phyloP scores from a whole-genome alignment of 2,113 vertebrate genomes.

The Menura novaehollandiae region DNA sequence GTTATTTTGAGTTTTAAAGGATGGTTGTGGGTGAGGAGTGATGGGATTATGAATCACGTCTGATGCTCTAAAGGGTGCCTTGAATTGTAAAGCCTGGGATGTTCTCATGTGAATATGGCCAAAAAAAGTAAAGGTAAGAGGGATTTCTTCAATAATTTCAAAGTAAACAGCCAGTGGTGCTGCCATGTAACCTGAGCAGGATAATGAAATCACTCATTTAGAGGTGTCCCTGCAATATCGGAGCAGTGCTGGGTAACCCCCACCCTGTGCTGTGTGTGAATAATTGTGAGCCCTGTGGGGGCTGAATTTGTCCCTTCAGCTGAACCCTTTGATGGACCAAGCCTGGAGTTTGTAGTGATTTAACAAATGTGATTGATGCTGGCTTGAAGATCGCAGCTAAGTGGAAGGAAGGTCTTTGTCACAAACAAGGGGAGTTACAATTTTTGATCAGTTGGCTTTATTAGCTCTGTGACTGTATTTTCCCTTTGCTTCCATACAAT shows the following conservation, averaged over 20 bases:
- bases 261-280: rapidly evolving
- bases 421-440: rapidly evolving
- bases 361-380: rapidly evolving
- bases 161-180: rapidly evolving
- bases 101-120: rapidly evolving
- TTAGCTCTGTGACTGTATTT: not conserved
- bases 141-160: rapidly evolving
- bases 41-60: rapidly evolving
- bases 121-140: rapidly evolving
- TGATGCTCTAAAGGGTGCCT: rapidly evolving
- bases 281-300: rapidly evolving
- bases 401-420: not conserved
- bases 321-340: not conserved
- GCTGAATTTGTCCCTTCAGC: not conserved
- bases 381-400: not conserved
- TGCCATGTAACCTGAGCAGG: rapidly evolving
- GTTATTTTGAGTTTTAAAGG: not conserved
- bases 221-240: rapidly evolving
- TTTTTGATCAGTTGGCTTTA: not conserved
- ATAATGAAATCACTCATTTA: rapidly evolving
- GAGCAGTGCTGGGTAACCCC: rapidly evolving
- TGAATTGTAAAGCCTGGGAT: not conserved
- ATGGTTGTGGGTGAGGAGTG: not conserved
- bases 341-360: not conserved
- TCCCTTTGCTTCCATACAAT: not conserved